A percentile compares a stretch with the other conserved stretches of the same genome.
Conservation (phyloP, 1,140 invertebrate species). For the Cepaea nemoralis region DNA sequence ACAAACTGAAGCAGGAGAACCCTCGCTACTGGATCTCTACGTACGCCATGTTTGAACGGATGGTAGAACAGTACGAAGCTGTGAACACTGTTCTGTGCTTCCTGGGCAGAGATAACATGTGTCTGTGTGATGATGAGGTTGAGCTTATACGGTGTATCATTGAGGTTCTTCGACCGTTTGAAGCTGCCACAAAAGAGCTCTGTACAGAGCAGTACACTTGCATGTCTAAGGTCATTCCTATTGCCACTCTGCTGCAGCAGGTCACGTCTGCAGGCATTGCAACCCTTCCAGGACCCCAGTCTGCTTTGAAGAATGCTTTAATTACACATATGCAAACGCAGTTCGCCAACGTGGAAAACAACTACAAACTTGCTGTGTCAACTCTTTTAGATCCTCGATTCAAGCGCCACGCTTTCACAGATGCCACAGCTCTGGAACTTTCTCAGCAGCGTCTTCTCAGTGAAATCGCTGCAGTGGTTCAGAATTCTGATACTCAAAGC, state of each 20-base stretch:
- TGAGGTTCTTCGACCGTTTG: constrained; percentile 32
- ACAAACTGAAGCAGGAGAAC: constrained; percentile 35
- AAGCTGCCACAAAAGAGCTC: constrained; percentile 35
- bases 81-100: constrained; percentile 40
- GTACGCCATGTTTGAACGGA: constrained; percentile 27
- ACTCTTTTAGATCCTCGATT: constrained; percentile 38
- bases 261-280: constrained; percentile 26
- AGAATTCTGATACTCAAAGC: constrained; percentile 2
- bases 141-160: constrained; percentile 26
- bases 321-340: constrained; percentile 34
- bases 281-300: constrained; percentile 27
- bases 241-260: constrained; percentile 34
- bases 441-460: constrained; percentile 15
- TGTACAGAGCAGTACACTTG: constrained; percentile 34
- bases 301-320: constrained; percentile 37
- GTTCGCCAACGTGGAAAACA: constrained; percentile 26
- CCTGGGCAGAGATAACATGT: constrained; percentile 39
- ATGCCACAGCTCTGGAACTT: constrained; percentile 20
- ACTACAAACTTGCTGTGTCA: constrained; percentile 17
- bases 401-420: constrained; percentile 38
- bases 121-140: constrained; percentile 42
- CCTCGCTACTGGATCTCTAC: constrained; percentile 13
- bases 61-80: constrained; percentile 38
- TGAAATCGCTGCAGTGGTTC: constrained; percentile 3
- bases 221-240: constrained; percentile 39